These are phyloP conservation scores for Podilymbus podiceps DNA, from an alignment of 2,113 vertebrate genomes.

Conservation along the genomic window DNA sequence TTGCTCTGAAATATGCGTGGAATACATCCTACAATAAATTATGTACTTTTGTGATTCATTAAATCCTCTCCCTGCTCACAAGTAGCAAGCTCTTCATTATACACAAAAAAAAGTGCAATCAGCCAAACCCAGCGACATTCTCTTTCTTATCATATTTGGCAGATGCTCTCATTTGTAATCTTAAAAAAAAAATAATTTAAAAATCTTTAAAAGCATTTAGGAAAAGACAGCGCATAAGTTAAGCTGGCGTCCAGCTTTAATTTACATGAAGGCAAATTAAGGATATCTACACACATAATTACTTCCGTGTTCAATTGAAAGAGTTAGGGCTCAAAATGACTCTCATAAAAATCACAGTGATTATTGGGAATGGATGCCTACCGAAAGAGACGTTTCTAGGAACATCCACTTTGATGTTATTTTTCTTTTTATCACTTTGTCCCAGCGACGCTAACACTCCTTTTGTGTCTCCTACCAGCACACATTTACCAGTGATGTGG, in stretches of 20 bases:
- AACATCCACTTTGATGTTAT: neutral
- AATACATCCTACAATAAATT: constrained; percentile 64
- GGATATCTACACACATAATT: neutral
- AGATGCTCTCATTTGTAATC: constrained; percentile 10
- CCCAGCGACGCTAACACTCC: neutral
- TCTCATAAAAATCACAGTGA: constrained; percentile 9
- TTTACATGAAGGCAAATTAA: constrained; percentile 30
- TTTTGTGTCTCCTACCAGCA: neutral
- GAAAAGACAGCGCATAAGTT: neutral
- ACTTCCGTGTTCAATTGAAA: neutral
- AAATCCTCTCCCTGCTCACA: constrained; percentile 22
- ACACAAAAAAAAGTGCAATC: constrained; percentile 9
- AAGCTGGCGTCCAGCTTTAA: constrained; percentile 30
- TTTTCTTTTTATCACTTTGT: neutral
- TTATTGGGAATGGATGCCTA: constrained; percentile 14
- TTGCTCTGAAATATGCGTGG: constrained; percentile 63
- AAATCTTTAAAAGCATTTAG: constrained; percentile 44
- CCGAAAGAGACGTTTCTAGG: neutral
- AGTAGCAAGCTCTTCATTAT: constrained; percentile 43
- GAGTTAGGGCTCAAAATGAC: neutral
- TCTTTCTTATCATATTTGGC: neutral
- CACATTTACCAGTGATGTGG: neutral
- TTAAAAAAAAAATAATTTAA: neutral
- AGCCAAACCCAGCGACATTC: constrained; percentile 6
- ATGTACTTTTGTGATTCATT: constrained; percentile 67